phyloP scores from a whole-genome alignment of 30 jellyfish, hydroid and myxozoan species.

The Aurelia coerulea region DNA sequence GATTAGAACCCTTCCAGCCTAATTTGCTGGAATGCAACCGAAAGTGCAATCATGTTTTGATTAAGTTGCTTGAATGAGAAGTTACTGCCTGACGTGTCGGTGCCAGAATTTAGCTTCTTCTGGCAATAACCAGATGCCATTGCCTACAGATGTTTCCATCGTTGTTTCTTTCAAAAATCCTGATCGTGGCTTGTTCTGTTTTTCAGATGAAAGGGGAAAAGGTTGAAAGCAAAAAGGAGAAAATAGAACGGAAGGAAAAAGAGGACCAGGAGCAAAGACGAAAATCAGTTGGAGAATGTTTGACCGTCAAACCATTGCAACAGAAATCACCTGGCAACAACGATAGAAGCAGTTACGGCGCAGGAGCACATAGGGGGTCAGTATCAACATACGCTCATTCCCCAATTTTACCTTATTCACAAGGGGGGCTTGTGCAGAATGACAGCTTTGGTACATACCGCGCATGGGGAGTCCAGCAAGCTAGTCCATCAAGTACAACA shows the following conservation, averaged over 20 bases:
- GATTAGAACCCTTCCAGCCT: no score
- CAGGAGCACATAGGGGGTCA: slow-evolving; percentile 47
- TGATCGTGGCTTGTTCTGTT: no score
- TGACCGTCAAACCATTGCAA: slow-evolving; percentile 79
- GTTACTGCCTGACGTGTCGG: no score
- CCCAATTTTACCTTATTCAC: slow-evolving; percentile 47
- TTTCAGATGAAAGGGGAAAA: slow-evolving; percentile 82
- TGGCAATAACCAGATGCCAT: no score
- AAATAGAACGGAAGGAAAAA: slow-evolving; percentile 32
- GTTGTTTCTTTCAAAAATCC: no score
- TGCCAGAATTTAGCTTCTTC: no score
- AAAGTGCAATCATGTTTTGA: no score
- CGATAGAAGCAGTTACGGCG: slow-evolving; percentile 65
- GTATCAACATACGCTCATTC: slow-evolving; percentile 37
- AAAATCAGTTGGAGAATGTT: slow-evolving; percentile 70
- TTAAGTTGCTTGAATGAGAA: no score
- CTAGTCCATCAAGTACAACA: slow-evolving; percentile 82
- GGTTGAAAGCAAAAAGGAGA: slow-evolving; percentile 56
- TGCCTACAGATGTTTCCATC: no score
- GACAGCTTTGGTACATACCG: slow-evolving; percentile 66
- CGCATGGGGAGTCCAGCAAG: slow-evolving; percentile 88
- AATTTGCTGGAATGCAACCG: no score
- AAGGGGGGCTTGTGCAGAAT: slow-evolving; percentile 26
- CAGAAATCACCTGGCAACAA: slow-evolving; percentile 53
- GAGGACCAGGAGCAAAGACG: slow-evolving; percentile 62